Base-by-base conservation (phyloP, 2,888 invertebrate genomes). In the Hemaris fuciformis region DNA sequence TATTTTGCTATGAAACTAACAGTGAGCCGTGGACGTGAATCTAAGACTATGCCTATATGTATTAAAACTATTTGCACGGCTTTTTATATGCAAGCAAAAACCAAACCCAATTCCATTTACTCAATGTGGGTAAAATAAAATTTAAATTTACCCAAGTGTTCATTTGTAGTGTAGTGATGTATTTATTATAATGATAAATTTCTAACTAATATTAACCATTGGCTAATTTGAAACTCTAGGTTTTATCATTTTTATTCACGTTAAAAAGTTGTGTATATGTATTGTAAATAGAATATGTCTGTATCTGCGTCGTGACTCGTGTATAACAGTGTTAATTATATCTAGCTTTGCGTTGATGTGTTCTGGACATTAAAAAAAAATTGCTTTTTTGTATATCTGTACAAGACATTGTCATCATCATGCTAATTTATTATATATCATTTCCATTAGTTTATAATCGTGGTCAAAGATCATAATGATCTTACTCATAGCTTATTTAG, bases 401-500 rank as follows among this genome's bases (percentile, higher is more conserved):
- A 25, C 15, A 46, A 38, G 18, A 48, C 38, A 38, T 38, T 48
- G 25, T 60, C 41, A 60, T 53, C 25, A 53, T 60, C 60, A 53
- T 27, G 10, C 27, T 60, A 53, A 60, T 60, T 60, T 60, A 60
- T 60, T 66, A 58, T 41, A 42, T 60, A 22, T 60, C 20, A 46
- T 48, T 58, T 42, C 15, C n/a, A 31, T 53, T 53, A 53, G 18
- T 31, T 27, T 3, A 27, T 53, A 31, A 15, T 48, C 31, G 53
- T 53, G 18, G 53, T 53, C 15, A 8, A 48, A 18, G n/a, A 15
- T 48, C 15, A 27, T 1, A 6, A 8, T 15, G 7, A 15, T 27
- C 7, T 23, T 38, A 13, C n/a, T 27, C 27, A 53, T 53, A 53
- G 27, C 3, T 53, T 18, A 15, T 31, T 15, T 43, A 53, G 18